Base-by-base conservation (phyloP, 2,113 vertebrate genomes). In the Oceanites oceanicus region DNA sequence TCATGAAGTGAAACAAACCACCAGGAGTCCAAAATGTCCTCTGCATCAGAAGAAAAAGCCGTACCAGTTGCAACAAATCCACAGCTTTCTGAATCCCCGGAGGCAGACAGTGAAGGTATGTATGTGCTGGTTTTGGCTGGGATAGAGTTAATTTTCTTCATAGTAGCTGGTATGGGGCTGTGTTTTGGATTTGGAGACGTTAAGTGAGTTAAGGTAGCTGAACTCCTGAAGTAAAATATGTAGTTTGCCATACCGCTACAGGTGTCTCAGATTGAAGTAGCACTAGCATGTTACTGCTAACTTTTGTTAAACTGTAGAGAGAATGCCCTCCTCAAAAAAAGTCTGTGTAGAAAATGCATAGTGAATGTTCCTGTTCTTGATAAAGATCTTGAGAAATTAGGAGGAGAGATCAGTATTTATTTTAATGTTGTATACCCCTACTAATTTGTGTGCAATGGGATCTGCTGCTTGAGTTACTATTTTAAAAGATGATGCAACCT, bases 61-160 rank as follows among this genome's bases (percentile, higher is more conserved):
- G 7, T 81, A 30, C 50, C 83, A 53, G 11, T 55, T 95, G 91
- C 81, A 95, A 34, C 61, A 85, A 63, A 36, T 34, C 30, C 77
- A 38, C 80, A 95, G 76, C 14, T 87, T 16, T 0, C 93, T 56
- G 96, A 55, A 78, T 65, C 32, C 32, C 38, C 0, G 2, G 47
- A 88, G 86, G 71, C 79, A 95, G 92, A 90, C 53, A 44, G 3
- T 66, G 81, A 97, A 85, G 59, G 97, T 98, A 96, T 14, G 95
- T 98, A 19, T 45, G 45, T 45, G 45, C 45, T 45, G 45, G 18
- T 45, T 45, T 45, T 45, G 45, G 18, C 45, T 45, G 17, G 44
- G 44, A 45, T 45, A 45, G 44, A 45, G 44, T 44, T 44, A 44
- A 18, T 45, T 45, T 45, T 45, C 44, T 45, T 45, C 44, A 18